These are phyloP conservation scores for Oithona nana DNA, from an alignment of 2,888 invertebrate species.

Conservation along the genomic window DNA sequence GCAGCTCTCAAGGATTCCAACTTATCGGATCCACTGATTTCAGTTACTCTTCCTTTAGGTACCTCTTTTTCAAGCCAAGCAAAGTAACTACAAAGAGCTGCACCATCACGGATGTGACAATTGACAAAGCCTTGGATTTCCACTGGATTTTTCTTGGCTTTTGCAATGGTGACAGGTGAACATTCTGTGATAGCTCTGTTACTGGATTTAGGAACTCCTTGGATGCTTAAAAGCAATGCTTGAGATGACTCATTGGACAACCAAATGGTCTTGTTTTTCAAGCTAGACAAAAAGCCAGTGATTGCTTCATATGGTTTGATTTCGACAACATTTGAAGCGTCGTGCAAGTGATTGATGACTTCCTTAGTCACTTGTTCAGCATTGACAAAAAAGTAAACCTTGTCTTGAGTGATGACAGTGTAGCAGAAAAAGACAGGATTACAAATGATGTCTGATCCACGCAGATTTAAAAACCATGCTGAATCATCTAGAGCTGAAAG, in stretches of 20 bases:
- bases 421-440: slow-evolving; percentile 70
- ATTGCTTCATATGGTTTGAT: not conserved
- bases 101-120: slow-evolving; percentile 31
- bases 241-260: not conserved
- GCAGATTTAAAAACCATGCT: slow-evolving; percentile 63
- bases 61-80: slow-evolving; percentile 45
- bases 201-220: not conserved
- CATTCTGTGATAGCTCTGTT: slow-evolving; percentile 31
- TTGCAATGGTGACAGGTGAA: slow-evolving; percentile 61
- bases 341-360: not conserved
- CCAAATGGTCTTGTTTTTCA: not conserved
- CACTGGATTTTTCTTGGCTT: slow-evolving; percentile 64
- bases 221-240: not conserved
- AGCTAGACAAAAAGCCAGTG: not conserved
- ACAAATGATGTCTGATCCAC: slow-evolving; percentile 72
- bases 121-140: slow-evolving; percentile 41
- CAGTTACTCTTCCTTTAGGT: slow-evolving; percentile 37
- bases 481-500: slow-evolving; percentile 70
- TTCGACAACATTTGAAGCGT: not conserved
- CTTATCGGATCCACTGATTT: slow-evolving; percentile 42
- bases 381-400: not conserved
- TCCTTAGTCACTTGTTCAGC: not conserved
- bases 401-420: slow-evolving; percentile 25
- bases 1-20: slow-evolving; percentile 25
- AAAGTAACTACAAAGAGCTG: slow-evolving; percentile 44